Conservation (phyloP, 2,113 vertebrate genomes). For the Callionymus lyra region DNA sequence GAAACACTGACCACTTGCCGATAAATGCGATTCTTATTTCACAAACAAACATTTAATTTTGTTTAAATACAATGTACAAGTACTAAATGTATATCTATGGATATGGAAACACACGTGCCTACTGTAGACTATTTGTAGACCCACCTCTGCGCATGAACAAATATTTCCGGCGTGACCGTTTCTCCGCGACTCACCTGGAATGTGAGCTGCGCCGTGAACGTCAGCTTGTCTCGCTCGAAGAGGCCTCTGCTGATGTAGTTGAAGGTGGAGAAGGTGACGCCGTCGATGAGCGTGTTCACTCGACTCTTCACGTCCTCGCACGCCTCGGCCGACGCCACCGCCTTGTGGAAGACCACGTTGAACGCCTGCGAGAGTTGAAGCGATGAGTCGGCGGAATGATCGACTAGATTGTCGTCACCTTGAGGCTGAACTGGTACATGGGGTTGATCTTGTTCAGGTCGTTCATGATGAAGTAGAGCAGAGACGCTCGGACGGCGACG, state of each 20-base stretch:
- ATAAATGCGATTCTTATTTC: too few relatives aligned
- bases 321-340: constrained; percentile 56
- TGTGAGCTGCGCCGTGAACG: constrained; percentile 63
- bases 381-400: too few relatives aligned
- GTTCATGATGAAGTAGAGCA: constrained; percentile 76
- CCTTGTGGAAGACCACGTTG: constrained; percentile 73
- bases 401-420: constrained; percentile 44
- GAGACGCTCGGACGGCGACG: constrained; percentile 67
- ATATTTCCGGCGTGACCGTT: too few relatives aligned
- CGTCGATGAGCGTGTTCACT: constrained; percentile 61
- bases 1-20: too few relatives aligned
- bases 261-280: constrained; percentile 65
- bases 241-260: constrained; percentile 69
- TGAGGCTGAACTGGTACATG: constrained; percentile 78
- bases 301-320: constrained; percentile 54
- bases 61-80: too few relatives aligned
- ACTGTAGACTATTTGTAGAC: too few relatives aligned
- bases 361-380: constrained; percentile 53
- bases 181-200: constrained; percentile 59
- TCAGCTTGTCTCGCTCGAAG: constrained; percentile 71
- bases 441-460: constrained; percentile 79
- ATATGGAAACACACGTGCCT: too few relatives aligned
- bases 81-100: too few relatives aligned
- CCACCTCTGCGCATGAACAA: too few relatives aligned
- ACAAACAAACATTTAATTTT: too few relatives aligned